A percentile compares a stretch with the other conserved stretches of the same genome.
Evolutionary conservation across 2,888 invertebrate species (phyloP).

Genomic region (Globia sparganii): DNA sequence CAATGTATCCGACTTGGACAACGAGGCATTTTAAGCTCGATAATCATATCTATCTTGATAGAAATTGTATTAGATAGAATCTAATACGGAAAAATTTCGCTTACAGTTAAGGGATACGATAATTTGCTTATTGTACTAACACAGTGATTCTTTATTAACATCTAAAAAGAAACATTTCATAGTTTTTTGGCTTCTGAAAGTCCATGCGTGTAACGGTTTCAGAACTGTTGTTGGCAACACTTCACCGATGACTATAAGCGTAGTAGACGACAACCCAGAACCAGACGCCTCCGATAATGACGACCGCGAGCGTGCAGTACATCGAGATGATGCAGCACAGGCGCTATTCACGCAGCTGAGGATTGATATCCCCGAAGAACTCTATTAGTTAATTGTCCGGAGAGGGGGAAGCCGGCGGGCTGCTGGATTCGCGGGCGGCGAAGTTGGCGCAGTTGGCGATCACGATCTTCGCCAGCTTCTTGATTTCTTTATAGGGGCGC

Average conservation of each 20-base stretch:
- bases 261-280: slow-evolving; percentile 13
- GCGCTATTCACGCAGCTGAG: slow-evolving; percentile 76
- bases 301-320: slow-evolving; percentile 28
- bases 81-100: slow-evolving; percentile 49
- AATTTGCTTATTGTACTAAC: slow-evolving; percentile 71
- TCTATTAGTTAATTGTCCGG: slow-evolving; percentile 82
- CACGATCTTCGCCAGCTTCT: slow-evolving; percentile 92
- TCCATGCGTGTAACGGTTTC: slow-evolving; percentile 35
- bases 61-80: slow-evolving; percentile 14
- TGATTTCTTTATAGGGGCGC: slow-evolving; percentile 92
- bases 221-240: slow-evolving; percentile 18
- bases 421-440: slow-evolving; percentile 58
- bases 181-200: slow-evolving; percentile 52
- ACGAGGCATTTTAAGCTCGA: slow-evolving; percentile 65
- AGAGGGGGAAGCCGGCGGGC: slow-evolving; percentile 54
- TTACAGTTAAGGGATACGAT: slow-evolving; percentile 63
- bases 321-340: slow-evolving; percentile 41
- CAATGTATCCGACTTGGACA: slow-evolving; percentile 35
- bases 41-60: slow-evolving; percentile 44
- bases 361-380: slow-evolving; percentile 79
- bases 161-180: slow-evolving; percentile 43
- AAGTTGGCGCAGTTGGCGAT: slow-evolving; percentile 91
- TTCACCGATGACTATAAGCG: slow-evolving; percentile 28
- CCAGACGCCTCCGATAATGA: slow-evolving; percentile 11
- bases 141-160: slow-evolving; percentile 61